Base-by-base conservation (phyloP, 2,888 invertebrate species). In the Agriotes lineatus region DNA sequence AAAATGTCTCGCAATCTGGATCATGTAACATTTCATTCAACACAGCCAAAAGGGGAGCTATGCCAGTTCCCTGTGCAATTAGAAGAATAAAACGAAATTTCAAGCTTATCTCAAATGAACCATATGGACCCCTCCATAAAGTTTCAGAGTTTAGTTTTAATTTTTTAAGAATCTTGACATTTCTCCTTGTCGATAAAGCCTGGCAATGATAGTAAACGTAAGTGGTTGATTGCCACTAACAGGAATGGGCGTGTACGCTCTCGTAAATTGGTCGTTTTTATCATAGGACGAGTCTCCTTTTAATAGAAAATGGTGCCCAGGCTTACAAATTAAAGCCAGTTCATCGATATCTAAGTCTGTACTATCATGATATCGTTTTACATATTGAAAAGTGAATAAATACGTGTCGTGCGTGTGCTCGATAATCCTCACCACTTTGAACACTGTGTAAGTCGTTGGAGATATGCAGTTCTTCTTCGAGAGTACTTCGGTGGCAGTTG, bases 81-180 rank as follows among this genome's bases (percentile, higher is more conserved):
- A 90, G 84, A 1, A 87, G 71, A 14, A 89, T 75, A 66, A 82
- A 69, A 69, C 84, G 82, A 77, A 82, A 85, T 44, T 77, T 79
- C 76, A 87, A 82, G 66, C 78, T 76, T 30, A 89, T 81, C 33
- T 81, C 72, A 80, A 87, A 90, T 54, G 85, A 82, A 6, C 93
- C 92, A 83, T 91, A 91, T 0, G 94, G 93, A 0, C 94, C 94
- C 76, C 93, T 85, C 88, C 93, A 91, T 62, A 88, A 83, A 7
- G 91, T 88, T 45, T 83, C 71, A 61, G 81, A 79, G 2, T 83
- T 84, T 7, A 82, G 70, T 69, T 78, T 71, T 77, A 87, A 81
- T 7, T 70, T 58, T 75, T 78, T 1, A 88, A 75, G 66, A 80
- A 80, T 39, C 79, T 75, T 0, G 87, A 87, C 85, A 88, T 86